Evolutionary conservation across 2,888 invertebrate genomes (phyloP), one percentile per base, ranked within the genome.

Genomic region (Falcaria lacertinaria): DNA sequence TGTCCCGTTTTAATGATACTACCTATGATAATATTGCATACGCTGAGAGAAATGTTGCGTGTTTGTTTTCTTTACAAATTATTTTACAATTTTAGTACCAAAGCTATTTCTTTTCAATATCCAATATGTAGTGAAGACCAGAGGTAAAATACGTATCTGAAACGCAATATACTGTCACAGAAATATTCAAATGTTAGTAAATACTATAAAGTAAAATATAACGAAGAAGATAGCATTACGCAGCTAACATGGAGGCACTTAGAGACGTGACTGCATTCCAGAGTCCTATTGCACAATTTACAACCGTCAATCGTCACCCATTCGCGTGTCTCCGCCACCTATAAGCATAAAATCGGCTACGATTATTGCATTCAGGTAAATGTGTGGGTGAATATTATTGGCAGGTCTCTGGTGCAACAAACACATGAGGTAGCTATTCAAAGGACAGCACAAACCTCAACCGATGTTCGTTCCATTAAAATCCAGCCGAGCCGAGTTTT

Each of bases 341-440:
- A 72, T 74, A 79, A 76, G 75, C 75, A 82, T 81, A 80, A 80
- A 83, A 80, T 81, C 71, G 68, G 64, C 74, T 69, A 68, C 74
- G 73, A 79, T 76, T 75, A 80, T 76, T 79, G 73, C 75, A 68
- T 67, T 54, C 72, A 73, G 63, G 69, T 74, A 70, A 65, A 62
- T 81, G 87, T 84, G 86, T 86, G 84, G 75, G 87, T 82, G 82
- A 80, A 81, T 81, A 84, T 82, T 83, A 86, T 85, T 84, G 83
- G 80, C 82, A 82, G 77, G 77, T 75, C 73, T 68, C 69, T 70
- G 74, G 70, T 76, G 73, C 77, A 70, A 74, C 74, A 68, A 79
- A 75, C 64, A 63, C 60, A 68, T 73, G 76, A 69, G 68, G 60
- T 53, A 25, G 49, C 75, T 54, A 77, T 74, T 71, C 81, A 78